These are phyloP conservation scores for Betta splendens DNA, from an alignment of 2,797 vertebrate genomes.

Conservation along the genomic window DNA sequence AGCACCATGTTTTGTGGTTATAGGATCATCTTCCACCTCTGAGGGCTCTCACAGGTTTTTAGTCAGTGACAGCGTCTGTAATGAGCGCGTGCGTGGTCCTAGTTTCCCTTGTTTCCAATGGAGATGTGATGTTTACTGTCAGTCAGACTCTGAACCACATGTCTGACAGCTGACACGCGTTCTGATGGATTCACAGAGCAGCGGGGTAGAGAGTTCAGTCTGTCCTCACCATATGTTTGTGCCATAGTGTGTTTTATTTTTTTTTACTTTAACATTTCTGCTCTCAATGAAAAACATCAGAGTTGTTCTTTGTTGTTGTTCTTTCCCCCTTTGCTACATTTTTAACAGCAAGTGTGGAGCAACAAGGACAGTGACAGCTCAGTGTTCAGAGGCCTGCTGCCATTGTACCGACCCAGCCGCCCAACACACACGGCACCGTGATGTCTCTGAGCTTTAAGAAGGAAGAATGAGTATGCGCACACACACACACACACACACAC, in stretches of 20 bases:
- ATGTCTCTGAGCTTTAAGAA: slow-evolving; percentile 4
- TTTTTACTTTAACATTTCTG: slow-evolving; percentile 21
- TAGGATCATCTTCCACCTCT: no score
- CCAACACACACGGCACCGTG: neutral
- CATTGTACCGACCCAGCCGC: slow-evolving; percentile 2
- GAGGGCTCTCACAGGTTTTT: no score
- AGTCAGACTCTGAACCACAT: no score
- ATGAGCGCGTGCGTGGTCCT: no score
- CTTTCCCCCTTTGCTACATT: slow-evolving; percentile 5
- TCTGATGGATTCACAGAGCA: neutral
- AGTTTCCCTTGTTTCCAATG: no score
- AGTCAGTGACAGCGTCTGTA: no score
- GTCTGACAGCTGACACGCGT: no score
- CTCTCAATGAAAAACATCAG: slow-evolving; percentile 15
- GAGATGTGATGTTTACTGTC: no score
- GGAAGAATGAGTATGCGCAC: slow-evolving; percentile 16
- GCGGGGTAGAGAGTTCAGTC: neutral
- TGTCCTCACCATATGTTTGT: neutral
- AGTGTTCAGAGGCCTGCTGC: slow-evolving; percentile 5
- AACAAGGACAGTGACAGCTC: slow-evolving; percentile 19
- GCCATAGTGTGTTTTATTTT: slow-evolving; percentile 9
- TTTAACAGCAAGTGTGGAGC: no score
- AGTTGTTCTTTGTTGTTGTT: slow-evolving; percentile 17
- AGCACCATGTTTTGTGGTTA: no score
- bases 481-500: slow-evolving; percentile 15